Evolutionary conservation across 53 echinoderm and acorn worm genomes (phyloP).

Genomic region (Astropecten irregularis): DNA sequence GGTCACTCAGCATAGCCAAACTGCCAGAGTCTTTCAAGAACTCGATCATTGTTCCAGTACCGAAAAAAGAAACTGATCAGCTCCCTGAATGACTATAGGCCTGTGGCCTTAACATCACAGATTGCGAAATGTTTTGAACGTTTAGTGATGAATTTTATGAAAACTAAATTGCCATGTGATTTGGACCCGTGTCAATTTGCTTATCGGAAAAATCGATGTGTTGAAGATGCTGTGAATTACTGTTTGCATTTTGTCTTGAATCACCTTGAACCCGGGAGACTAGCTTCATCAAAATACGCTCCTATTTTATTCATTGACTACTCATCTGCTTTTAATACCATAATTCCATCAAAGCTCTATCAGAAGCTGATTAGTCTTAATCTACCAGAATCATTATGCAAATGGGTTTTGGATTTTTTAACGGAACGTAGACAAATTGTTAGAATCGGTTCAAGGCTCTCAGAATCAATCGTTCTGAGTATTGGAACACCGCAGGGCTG

Average conservation of each 20-base stretch:
- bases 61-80: constrained; percentile 51
- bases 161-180: constrained; percentile 23
- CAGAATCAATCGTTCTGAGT: background rate
- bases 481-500: constrained; percentile 1
- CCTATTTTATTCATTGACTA: constrained; percentile 51
- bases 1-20: constrained; percentile 11
- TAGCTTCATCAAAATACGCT: constrained; percentile 14
- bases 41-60: constrained; percentile 48
- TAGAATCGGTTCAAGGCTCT: constrained; percentile 10
- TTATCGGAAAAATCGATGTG: constrained; percentile 28
- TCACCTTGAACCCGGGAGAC: constrained; percentile 14
- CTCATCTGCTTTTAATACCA: constrained; percentile 51
- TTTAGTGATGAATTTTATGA: constrained; percentile 26
- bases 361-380: constrained; percentile 30
- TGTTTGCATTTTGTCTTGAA: constrained; percentile 32
- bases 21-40: constrained; percentile 37
- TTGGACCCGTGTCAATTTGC: constrained; percentile 28
- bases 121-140: constrained; percentile 40
- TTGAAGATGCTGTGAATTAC: constrained; percentile 46
- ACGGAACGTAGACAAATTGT: constrained; percentile 8
- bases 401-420: constrained; percentile 19
- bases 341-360: constrained; percentile 35
- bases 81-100: constrained; percentile 35
- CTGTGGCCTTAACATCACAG: constrained; percentile 20
- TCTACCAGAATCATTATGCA: constrained; percentile 18